phyloP scores from a whole-genome alignment of 2,888 invertebrate genomes.

The Cloeon dipterum region DNA sequence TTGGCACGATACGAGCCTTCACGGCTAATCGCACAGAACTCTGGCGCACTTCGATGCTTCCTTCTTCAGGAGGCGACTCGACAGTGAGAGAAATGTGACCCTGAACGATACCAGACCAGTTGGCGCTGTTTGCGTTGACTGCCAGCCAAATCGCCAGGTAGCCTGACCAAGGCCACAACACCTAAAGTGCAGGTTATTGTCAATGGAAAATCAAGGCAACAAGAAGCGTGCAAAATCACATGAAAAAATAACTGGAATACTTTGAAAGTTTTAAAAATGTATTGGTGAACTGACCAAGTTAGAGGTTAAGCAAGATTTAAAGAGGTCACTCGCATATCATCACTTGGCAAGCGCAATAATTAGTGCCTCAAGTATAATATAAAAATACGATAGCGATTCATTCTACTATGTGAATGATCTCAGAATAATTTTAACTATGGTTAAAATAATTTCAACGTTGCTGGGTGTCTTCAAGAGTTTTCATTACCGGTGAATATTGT shows the following conservation, averaged over 20 bases:
- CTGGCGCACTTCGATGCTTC: constrained; percentile 27
- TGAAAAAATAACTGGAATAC: too few species aligned
- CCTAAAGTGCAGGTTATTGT: constrained; percentile 28
- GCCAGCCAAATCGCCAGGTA: constrained; percentile 68
- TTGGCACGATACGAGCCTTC: constrained; percentile 72
- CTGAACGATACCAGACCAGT: constrained; percentile 56
- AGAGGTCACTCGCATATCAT: too few species aligned
- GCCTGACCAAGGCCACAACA: constrained; percentile 94
- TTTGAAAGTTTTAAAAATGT: too few species aligned
- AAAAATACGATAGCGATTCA: too few species aligned
- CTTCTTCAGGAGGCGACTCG: constrained; percentile 43
- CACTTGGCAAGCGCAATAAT: constrained; percentile 5
- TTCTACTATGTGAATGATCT: too few species aligned
- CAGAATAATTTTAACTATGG: too few species aligned
- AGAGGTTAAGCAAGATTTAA: too few species aligned
- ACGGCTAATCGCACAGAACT: constrained; percentile 37
- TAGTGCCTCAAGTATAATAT: constrained; percentile 7
- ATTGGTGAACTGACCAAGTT: too few species aligned
- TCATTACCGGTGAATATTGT: constrained; percentile 1
- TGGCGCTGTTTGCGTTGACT: constrained; percentile 35
- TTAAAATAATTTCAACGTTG: too few species aligned
- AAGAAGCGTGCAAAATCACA: too few species aligned
- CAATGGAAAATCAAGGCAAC: constrained; percentile 34
- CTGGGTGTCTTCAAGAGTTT: too few species aligned
- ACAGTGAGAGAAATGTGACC: constrained; percentile 62